Evolutionary conservation across 1,140 invertebrate genomes (phyloP).

Genomic region (Vanessa atalanta): DNA sequence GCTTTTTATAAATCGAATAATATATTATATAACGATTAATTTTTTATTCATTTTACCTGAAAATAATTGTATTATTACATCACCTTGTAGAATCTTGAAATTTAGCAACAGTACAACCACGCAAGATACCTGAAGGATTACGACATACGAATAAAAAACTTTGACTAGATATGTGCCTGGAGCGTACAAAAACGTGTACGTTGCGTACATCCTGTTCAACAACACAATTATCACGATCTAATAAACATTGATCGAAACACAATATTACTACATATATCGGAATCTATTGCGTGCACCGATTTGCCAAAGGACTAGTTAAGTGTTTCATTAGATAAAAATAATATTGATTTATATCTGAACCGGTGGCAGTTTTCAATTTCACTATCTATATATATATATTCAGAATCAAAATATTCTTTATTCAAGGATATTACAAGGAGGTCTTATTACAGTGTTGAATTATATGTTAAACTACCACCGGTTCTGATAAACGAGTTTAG

Average conservation of each 20-base stretch:
- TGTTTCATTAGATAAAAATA: not conserved
- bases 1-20: too few species aligned
- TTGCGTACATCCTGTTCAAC: slow-evolving; percentile 21
- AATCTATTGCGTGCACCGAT: slow-evolving; percentile 24
- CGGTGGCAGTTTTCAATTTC: too few species aligned
- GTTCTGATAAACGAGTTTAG: too few species aligned
- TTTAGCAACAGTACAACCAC: slow-evolving; percentile 8
- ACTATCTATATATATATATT: too few species aligned
- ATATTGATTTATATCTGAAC: too few species aligned
- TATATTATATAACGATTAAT: too few species aligned
- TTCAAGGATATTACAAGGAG: too few species aligned
- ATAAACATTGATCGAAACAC: slow-evolving; percentile 26
- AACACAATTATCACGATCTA: slow-evolving; percentile 32
- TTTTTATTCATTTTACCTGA: not conserved
- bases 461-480: too few species aligned
- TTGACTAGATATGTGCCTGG: slow-evolving; percentile 1
- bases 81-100: not conserved
- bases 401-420: too few species aligned
- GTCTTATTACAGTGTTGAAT: too few species aligned
- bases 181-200: slow-evolving; percentile 8
- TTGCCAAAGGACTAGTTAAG: slow-evolving; percentile 9
- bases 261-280: slow-evolving; percentile 30
- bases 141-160: slow-evolving; percentile 6
- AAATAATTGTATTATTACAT: not conserved
- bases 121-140: slow-evolving; percentile 16